Conservation (phyloP, 2,797 vertebrate species). For the Australoheros facetus region DNA sequence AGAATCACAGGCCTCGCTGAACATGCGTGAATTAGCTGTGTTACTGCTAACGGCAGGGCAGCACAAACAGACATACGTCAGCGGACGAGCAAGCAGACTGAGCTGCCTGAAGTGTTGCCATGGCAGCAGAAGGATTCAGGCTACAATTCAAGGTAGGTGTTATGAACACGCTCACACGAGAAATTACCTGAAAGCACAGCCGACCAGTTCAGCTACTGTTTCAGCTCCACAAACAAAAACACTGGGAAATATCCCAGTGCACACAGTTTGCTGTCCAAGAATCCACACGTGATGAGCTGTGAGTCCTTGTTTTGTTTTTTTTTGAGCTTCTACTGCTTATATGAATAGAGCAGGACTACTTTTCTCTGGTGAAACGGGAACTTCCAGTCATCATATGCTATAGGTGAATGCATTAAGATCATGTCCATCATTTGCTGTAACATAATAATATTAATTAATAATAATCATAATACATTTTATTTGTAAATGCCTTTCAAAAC, state of each 20-base stretch:
- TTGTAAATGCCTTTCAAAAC: too few species aligned
- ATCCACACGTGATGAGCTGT: neutral
- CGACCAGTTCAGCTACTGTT: neutral
- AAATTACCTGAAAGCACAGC: neutral
- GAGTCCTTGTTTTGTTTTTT: too few species aligned
- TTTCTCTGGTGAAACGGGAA: neutral
- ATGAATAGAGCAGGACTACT: neutral
- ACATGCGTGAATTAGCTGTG: constrained; percentile 8
- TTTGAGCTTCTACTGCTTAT: too few species aligned
- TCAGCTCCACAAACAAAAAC: neutral
- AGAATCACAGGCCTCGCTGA: neutral
- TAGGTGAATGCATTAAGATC: neutral
- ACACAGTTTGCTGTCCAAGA: neutral
- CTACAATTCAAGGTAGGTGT: neutral
- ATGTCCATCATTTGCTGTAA: neutral
- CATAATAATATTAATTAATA: too few species aligned
- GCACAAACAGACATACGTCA: constrained; percentile 7
- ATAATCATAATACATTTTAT: too few species aligned
- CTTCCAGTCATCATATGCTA: neutral
- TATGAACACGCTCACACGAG: neutral
- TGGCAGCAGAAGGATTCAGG: constrained; percentile 32
- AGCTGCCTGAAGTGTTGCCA: constrained; percentile 34
- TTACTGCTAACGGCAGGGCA: constrained; percentile 12
- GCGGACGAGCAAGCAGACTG: constrained; percentile 11
- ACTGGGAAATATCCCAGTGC: neutral